phyloP scores from a whole-genome alignment of 2,797 vertebrate species.

The Momotus momota region DNA sequence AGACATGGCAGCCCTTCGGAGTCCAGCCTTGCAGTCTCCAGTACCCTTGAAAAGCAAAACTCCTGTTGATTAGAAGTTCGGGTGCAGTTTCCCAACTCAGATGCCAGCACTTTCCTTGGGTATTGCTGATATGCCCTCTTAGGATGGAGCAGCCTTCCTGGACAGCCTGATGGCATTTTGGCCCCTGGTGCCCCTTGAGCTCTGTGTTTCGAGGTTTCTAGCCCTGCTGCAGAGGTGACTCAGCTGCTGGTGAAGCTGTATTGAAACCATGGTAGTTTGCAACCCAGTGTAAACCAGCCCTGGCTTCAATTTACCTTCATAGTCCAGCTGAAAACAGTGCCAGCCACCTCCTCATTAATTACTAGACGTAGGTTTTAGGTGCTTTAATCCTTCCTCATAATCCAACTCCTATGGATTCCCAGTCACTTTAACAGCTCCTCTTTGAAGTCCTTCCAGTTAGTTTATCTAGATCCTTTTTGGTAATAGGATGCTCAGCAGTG shows the following conservation, averaged over 20 bases:
- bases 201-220: fast-evolving
- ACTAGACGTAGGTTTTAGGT: neutral
- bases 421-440: neutral
- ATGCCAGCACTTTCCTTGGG: fast-evolving
- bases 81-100: fast-evolving
- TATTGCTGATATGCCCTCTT: fast-evolving
- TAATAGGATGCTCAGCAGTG: neutral
- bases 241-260: neutral
- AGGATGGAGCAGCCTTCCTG: fast-evolving
- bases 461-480: neutral
- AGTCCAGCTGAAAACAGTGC: neutral
- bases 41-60: neutral
- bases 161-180: fast-evolving
- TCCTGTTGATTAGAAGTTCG: neutral
- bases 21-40: neutral
- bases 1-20: fast-evolving
- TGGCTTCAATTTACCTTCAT: neutral
- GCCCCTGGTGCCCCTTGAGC: neutral
- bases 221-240: fast-evolving
- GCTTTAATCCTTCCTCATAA: constrained; percentile 14
- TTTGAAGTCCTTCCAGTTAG: constrained; percentile 43
- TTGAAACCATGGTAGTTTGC: neutral
- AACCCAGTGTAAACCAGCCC: neutral
- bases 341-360: neutral
- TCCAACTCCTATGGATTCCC: neutral